phyloP scores from a whole-genome alignment of 2,888 invertebrate species.

The Machimus atricapillus region DNA sequence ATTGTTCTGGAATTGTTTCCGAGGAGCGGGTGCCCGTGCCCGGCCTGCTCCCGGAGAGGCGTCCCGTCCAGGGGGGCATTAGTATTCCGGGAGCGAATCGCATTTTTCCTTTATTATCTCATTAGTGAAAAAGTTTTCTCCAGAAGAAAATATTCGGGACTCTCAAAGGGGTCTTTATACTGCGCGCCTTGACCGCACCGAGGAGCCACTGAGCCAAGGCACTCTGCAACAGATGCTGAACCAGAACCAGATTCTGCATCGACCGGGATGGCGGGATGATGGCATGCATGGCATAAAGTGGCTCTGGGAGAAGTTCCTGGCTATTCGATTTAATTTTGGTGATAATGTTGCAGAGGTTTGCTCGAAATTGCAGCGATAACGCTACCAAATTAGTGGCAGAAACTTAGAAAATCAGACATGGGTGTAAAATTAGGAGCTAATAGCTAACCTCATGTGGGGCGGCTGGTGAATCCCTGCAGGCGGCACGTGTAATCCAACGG shows the following conservation, averaged over 20 bases:
- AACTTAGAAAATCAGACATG: background rate
- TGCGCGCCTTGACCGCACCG: slow-evolving; percentile 13
- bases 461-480: background rate
- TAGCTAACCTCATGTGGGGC: slow-evolving; percentile 1
- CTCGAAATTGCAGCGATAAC: background rate
- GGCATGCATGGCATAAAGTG: background rate
- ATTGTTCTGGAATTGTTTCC: background rate
- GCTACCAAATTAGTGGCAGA: background rate
- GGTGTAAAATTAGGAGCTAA: background rate
- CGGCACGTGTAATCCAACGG: slow-evolving; percentile 19
- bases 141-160: slow-evolving; percentile 3
- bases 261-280: background rate
- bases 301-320: background rate
- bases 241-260: background rate
- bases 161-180: background rate
- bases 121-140: slow-evolving; percentile 25
- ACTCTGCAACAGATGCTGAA: slow-evolving; percentile 30
- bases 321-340: background rate
- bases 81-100: slow-evolving; percentile 22
- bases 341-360: background rate
- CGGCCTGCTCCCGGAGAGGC: background rate
- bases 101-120: slow-evolving; percentile 24
- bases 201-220: background rate
- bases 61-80: background rate
- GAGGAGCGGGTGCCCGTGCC: background rate